phyloP scores from a whole-genome alignment of 1,140 invertebrate species.

The Aporrectodea caliginosa region DNA sequence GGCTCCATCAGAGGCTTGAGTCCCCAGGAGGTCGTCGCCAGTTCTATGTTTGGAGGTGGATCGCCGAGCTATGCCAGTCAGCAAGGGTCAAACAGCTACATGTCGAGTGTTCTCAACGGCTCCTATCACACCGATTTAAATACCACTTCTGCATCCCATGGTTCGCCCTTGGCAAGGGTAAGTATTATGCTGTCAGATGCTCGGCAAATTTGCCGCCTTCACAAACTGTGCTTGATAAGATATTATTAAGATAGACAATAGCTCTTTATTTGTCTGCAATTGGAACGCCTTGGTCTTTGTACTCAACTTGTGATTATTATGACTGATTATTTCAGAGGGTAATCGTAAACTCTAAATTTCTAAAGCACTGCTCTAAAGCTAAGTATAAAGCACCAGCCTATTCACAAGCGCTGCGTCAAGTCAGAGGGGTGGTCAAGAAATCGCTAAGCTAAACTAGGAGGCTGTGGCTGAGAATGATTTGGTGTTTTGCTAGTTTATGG shows the following conservation, averaged over 20 bases:
- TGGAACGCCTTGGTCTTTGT: neutral
- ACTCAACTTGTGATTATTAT: neutral
- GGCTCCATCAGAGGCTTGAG: neutral
- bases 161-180: no score
- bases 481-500: no score
- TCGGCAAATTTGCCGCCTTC: neutral
- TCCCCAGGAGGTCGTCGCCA: neutral
- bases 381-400: no score
- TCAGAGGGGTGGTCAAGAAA: no score
- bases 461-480: no score
- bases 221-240: neutral
- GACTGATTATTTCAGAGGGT: no score
- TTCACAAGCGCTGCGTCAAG: no score
- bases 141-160: no score
- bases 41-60: neutral
- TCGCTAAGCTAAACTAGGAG: no score
- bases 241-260: neutral
- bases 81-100: neutral
- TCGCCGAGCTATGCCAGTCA: neutral
- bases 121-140: neutral
- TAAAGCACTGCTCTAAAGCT: no score
- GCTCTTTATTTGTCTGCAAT: neutral
- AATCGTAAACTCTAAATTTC: no score
- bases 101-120: neutral
- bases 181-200: neutral